These are phyloP conservation scores for Chloebia gouldiae DNA, from an alignment of 2,113 vertebrate species.

Conservation along the genomic window DNA sequence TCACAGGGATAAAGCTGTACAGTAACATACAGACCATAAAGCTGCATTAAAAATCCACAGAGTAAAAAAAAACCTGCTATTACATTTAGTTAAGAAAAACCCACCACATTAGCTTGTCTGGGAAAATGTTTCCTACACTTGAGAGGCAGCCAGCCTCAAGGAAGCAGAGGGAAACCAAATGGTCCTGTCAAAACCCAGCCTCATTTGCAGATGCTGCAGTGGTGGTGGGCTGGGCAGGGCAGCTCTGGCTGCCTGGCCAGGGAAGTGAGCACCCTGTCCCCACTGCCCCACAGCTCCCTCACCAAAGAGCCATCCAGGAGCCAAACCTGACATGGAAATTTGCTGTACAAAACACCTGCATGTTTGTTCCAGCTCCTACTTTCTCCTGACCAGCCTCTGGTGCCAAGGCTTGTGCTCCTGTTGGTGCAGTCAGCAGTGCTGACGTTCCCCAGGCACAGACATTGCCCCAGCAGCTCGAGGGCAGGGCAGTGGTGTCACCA, in stretches of 20 bases:
- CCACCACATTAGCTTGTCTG: neutral
- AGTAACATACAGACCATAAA: neutral
- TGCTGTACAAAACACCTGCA: neutral
- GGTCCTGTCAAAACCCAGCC: neutral
- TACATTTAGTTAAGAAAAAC: neutral
- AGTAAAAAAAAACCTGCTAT: neutral
- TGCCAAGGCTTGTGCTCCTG: fast-evolving
- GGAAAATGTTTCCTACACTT: neutral
- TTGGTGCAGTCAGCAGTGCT: fast-evolving
- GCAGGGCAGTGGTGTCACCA: neutral
- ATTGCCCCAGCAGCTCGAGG: neutral
- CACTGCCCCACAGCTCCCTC: fast-evolving
- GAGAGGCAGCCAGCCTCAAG: neutral
- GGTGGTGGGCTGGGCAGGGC: fast-evolving
- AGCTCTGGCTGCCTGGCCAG: neutral
- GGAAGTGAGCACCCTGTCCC: fast-evolving
- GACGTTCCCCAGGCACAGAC: neutral
- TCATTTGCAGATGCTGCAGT: neutral
- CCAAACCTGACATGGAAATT: neutral
- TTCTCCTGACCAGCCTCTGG: neutral
- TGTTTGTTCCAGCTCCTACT: neutral
- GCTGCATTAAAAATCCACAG: neutral
- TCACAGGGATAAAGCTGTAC: neutral
- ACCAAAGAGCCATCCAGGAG: fast-evolving
- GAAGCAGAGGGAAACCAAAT: neutral